Percentiles rank a stretch among this genome's conserved stretches.
Evolutionary conservation across 2,797 vertebrate genomes (phyloP).

Genomic region (Hemitrygon akajei): DNA sequence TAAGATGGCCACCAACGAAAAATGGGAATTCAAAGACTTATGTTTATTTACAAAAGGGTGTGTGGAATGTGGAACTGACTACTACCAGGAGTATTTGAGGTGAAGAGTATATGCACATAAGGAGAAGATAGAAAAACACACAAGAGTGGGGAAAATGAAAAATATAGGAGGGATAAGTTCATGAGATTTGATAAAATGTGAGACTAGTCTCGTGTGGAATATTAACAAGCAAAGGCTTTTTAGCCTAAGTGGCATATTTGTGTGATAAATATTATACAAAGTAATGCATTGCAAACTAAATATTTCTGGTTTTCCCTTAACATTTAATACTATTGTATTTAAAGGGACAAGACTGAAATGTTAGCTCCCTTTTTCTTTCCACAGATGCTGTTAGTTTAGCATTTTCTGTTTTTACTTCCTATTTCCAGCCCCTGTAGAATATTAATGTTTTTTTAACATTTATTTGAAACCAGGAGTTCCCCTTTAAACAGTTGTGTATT

Average conservation of each 20-base stretch:
- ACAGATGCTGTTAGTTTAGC: too few species aligned
- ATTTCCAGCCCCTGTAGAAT: too few species aligned
- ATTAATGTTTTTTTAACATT: neutral
- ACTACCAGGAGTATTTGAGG: neutral
- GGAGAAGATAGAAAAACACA: too few species aligned
- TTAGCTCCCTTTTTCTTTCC: too few species aligned
- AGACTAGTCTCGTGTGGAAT: neutral
- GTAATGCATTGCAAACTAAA: too few species aligned
- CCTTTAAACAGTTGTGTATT: neutral
- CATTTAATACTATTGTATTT: too few species aligned
- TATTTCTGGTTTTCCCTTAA: too few species aligned
- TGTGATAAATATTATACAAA: neutral
- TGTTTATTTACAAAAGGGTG: neutral
- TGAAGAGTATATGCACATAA: neutral
- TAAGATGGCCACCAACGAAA: neutral
- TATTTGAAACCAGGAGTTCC: neutral
- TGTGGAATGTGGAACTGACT: neutral
- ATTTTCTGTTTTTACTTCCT: too few species aligned
- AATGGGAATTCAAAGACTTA: neutral
- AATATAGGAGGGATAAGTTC: neutral
- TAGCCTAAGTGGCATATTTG: neutral
- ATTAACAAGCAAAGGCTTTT: neutral
- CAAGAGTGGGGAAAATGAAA: neutral
- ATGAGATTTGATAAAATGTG: neutral
- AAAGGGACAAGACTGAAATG: too few species aligned